Base-by-base conservation (phyloP, 2,113 vertebrate genomes). In the Acinonyx jubatus region DNA sequence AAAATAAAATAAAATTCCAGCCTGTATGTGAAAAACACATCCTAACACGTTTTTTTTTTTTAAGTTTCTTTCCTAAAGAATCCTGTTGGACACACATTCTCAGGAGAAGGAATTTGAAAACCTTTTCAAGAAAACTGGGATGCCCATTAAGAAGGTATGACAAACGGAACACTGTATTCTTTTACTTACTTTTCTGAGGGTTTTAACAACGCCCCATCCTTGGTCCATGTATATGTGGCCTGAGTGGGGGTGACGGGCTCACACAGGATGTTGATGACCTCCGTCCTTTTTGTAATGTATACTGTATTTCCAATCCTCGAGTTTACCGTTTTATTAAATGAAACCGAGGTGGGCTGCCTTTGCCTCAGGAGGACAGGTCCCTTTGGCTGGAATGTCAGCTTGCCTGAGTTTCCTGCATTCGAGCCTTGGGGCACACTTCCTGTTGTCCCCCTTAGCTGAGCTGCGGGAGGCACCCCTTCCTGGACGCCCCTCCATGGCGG, bases 171-270 rank as follows among this genome's bases (percentile, higher is more conserved):
- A 1, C 63, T 7, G 3, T 9, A 73, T 73, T 92, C 88, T 65
- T 97, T 87, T 57, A 99, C 99, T 98, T 98, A 99, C 99, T 99
- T 99, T 16, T 98, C 98, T 80, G 98, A 99, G 16, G 96, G 97
- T 69, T 98, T 99, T 74, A 99, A 87, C 25, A 91, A 91, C 4
- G 94, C 82, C 3, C 99, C 99, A 92, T 99, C 99, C 98, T 99
- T 99, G 95, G 98, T 99, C 99, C 99, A 99, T 31, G 98, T 98
- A 8, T 99, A 98, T 21, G 98, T 98, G 87, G 98, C 98, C 85
- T 98, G 98, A 13, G 98, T 96, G 41, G 92, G 89, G 61, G 98
- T 98, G 33, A 96, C 76, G 10, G 98, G 98, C 84, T 98, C 95
- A 98, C 99, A 99, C 14, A 99, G 93, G 2, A 99, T 97, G 81